Evolutionary conservation across 2,888 invertebrate species (phyloP), one percentile per base, ranked within the genome.

Genomic region (Neoitamus cyanurus): DNA sequence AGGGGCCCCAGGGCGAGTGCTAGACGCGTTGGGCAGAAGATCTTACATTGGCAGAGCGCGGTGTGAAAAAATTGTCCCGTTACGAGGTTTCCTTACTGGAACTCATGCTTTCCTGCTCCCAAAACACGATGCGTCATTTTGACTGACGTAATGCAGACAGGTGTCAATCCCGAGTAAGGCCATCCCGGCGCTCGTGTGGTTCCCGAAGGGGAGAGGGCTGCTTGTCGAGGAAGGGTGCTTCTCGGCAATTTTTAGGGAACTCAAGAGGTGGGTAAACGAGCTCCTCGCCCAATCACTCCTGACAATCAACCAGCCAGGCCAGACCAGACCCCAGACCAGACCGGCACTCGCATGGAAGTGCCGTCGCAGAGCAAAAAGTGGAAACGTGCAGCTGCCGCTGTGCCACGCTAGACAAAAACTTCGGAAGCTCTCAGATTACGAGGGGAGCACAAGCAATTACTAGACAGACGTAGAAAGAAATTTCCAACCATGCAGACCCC

Each of bases 111-210:
- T 88, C 91, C 91, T 91, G 90, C 88, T 91, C 89, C 89, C 88
- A 90, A 90, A 91, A 91, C 89, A 91, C 90, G 90, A 91, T 91
- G 91, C 91, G 91, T 91, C 91, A 91, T 90, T 90, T 91, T 91
- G 91, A 91, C 91, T 91, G 91, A 91, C 91, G 90, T 90, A 91
- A 90, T 89, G 88, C 89, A 88, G 91, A 90, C 91, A 91, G 91
- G 90, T 90, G 91, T 90, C 91, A 91, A 90, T 90, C 89, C 77
- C 48, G 48, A 83, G 20, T 25, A 48, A 25, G 25, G n/a, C 25
- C 75, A 20, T 58, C 58, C 31, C 58, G 13, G 25, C 37, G 58
- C 31, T 80, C 25, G 48, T 78, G 15, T 28, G 70, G 7, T 30
- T 70, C 30, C n/a, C 70, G 34, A 48, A 78, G 42, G 78, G 78